Percentiles rank a stretch among this genome's conserved stretches.
phyloP scores from a whole-genome alignment of 2,113 vertebrate genomes.

The Chitala chitala region DNA sequence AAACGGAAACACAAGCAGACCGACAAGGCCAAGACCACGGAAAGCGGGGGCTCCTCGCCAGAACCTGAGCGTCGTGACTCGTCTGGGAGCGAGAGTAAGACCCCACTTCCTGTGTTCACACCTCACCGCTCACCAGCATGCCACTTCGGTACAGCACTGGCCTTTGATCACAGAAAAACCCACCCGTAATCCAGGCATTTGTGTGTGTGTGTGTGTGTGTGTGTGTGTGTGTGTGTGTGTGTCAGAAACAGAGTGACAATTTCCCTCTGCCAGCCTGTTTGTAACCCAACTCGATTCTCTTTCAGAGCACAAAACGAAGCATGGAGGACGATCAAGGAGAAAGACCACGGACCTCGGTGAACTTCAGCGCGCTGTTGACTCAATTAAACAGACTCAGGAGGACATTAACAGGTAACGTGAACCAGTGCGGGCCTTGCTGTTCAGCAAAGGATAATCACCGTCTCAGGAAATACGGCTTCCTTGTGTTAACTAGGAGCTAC shows the following conservation, averaged over 20 bases:
- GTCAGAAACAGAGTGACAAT: no score
- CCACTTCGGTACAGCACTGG: no score
- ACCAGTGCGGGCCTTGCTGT: not conserved
- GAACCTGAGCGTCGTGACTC: slow-evolving; percentile 92
- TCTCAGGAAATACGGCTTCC: not conserved
- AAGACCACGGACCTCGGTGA: slow-evolving; percentile 86
- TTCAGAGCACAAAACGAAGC: slow-evolving; percentile 80
- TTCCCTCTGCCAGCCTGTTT: no score
- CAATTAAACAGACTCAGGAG: slow-evolving; percentile 89
- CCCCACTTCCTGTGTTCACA: not conserved
- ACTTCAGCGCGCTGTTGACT: slow-evolving; percentile 91
- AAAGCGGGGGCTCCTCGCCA: slow-evolving; percentile 88
- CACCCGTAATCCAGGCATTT: no score
- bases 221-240: not conserved
- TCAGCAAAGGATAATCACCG: not conserved
- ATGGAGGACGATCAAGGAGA: slow-evolving; percentile 79
- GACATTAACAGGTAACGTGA: slow-evolving; percentile 84
- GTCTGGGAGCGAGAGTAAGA: slow-evolving; percentile 88
- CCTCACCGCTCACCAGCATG: not conserved
- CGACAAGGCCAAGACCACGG: slow-evolving; percentile 74
- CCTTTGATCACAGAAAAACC: no score
- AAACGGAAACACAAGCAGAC: slow-evolving; percentile 85
- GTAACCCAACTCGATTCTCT: no score
- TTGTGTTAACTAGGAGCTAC: no score
- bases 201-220: slow-evolving; percentile 11